Base-by-base conservation (phyloP, 2,113 vertebrate species). In the Paradisaea rubra region DNA sequence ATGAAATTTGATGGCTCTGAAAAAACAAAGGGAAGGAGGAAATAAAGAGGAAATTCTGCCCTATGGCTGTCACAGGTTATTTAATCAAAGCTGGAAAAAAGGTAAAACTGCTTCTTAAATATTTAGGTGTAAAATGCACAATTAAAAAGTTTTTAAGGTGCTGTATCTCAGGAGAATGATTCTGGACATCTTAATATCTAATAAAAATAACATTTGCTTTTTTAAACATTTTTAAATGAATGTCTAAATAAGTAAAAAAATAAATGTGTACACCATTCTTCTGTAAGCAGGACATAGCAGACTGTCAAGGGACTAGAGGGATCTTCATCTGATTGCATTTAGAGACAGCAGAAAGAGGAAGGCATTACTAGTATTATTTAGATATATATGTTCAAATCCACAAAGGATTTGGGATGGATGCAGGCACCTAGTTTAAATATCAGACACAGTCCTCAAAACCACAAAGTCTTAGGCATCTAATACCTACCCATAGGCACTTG, bases 191-290 rank as follows among this genome's bases (percentile, higher is more conserved):
- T 73, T 52, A 79, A 28, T 5, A 27, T 37, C 24, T 27, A 64
- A 31, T 20, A 76, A 41, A 59, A 86, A 60, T 22, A 31, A 6
- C 0, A 12, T 35, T 30, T 47, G 3, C 0, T 2, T 21, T n/a
- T 71, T 54, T 4, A 54, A 68, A 59, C 0, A 3, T 39, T 33
- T 27, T 12, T 15, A 31, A 42, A 42, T 8, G 1, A 15, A 77
- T 80, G 88, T 80, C 59, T 39, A 69, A n/a, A 22, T 53, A 47
- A 47, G 13, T 47, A 4, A 18, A 44, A 16, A 44, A 44, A 42
- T 42, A 41, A 50, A 33, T 8, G 2, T 7, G 1, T 60, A 11
- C 20, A 18, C 1, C 7, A 2, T 35, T 54, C 27, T n/a, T 79
- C 35, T 35, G 1, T 16, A 81, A 80, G 9, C 2, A 12, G 27